Evolutionary conservation across 2,113 vertebrate genomes (phyloP).

Genomic region (Rousettus leschenaultii): DNA sequence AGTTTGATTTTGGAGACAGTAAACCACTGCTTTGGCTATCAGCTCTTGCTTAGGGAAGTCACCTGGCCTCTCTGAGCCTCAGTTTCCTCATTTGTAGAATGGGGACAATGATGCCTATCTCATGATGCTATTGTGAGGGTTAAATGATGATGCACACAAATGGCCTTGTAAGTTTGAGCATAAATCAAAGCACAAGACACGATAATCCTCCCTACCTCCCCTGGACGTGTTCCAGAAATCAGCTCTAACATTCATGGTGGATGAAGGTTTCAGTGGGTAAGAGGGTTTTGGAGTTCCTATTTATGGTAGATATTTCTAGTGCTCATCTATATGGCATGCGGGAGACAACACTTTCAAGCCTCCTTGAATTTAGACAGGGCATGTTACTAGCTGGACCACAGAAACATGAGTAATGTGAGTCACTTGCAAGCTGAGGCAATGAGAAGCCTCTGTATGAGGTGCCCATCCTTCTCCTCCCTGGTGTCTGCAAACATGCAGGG

Average conservation of each 20-base stretch:
- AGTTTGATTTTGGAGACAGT: background rate
- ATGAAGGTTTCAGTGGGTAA: background rate
- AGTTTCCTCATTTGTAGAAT: background rate
- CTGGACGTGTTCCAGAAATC: background rate
- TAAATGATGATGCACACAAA: background rate
- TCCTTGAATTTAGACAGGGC: background rate
- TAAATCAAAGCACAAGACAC: accelerated
- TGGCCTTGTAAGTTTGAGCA: background rate
- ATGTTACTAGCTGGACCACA: background rate
- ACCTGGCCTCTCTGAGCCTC: background rate
- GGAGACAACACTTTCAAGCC: background rate
- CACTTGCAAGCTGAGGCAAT: background rate
- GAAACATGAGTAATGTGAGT: background rate
- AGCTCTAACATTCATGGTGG: background rate
- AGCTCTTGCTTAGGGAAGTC: background rate
- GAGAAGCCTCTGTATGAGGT: background rate
- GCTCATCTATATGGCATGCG: background rate
- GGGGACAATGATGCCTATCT: background rate
- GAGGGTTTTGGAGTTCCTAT: background rate
- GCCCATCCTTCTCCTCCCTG: background rate
- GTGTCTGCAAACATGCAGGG: background rate
- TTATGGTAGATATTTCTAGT: background rate
- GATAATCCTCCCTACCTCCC: accelerated
- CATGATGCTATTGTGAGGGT: background rate
- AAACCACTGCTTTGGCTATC: background rate